Conservation (phyloP, 1,140 invertebrate genomes). For the Rhagoletis zephyria region DNA sequence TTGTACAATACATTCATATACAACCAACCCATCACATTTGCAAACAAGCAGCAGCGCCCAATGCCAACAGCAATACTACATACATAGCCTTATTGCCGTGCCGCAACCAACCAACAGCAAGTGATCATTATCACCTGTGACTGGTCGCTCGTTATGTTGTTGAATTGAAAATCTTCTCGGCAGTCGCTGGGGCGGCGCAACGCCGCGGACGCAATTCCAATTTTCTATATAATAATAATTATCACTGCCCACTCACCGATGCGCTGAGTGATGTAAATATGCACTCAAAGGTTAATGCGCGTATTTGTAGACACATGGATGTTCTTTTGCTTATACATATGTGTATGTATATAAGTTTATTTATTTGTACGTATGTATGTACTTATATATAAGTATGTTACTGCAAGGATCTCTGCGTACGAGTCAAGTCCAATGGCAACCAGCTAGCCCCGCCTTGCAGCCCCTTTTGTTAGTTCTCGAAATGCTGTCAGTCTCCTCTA, state of each 20-base stretch:
- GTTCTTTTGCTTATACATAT: neutral
- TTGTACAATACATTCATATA: no score
- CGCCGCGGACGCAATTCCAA: slow-evolving; percentile 27
- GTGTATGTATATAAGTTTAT: neutral
- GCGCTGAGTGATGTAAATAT: neutral
- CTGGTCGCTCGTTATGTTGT: slow-evolving; percentile 33
- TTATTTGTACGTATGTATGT: neutral
- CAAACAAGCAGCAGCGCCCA: slow-evolving; percentile 45
- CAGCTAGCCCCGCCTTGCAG: neutral
- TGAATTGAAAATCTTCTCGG: slow-evolving; percentile 26
- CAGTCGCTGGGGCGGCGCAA: no score
- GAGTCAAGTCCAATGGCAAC: neutral
- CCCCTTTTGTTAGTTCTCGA: no score
- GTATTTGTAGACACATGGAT: neutral
- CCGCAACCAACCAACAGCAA: neutral
- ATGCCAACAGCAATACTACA: slow-evolving; percentile 26
- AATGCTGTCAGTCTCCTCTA: neutral
- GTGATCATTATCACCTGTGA: slow-evolving; percentile 51
- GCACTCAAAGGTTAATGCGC: slow-evolving; percentile 37
- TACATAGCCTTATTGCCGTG: neutral
- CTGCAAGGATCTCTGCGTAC: neutral
- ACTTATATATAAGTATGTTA: neutral
- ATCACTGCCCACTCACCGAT: slow-evolving; percentile 49
- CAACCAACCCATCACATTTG: slow-evolving; percentile 44
- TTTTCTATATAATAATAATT: slow-evolving; percentile 53